Conservation (phyloP, 2,113 vertebrate genomes). For the Crotalus viridis region DNA sequence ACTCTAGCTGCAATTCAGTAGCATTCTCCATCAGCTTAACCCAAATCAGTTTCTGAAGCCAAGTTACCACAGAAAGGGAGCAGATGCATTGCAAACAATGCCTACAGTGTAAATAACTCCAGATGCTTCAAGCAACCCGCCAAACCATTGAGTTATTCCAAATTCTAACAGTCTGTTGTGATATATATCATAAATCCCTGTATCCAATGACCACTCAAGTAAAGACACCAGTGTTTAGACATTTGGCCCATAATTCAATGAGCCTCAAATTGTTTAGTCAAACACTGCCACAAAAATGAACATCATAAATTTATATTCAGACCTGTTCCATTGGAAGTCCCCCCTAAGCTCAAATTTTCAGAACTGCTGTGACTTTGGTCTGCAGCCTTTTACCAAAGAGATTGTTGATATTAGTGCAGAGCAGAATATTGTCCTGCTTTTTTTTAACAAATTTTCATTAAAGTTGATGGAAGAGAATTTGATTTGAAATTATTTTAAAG, state of each 20-base stretch:
- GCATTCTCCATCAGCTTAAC: not conserved
- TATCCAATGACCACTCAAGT: not conserved
- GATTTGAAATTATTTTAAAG: not conserved
- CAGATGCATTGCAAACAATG: slow-evolving; percentile 9
- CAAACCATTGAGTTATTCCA: slow-evolving; percentile 5
- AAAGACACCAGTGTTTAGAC: not conserved
- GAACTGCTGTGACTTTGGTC: not conserved
- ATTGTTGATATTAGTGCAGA: not conserved
- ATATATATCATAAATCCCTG: not conserved
- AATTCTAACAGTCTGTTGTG: not conserved
- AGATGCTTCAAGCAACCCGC: not conserved
- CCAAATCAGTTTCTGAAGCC: not conserved
- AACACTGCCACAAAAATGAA: not conserved
- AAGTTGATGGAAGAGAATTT: not conserved
- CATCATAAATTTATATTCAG: not conserved
- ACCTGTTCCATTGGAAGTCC: not conserved
- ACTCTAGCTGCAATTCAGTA: not conserved
- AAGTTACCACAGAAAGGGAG: not conserved
- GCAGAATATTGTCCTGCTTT: not conserved
- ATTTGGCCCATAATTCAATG: not conserved
- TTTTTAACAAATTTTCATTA: not conserved
- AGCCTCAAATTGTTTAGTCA: not conserved
- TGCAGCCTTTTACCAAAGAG: not conserved
- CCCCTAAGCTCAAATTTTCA: not conserved
- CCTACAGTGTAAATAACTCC: slow-evolving; percentile 9